Evolutionary conservation across 2,113 vertebrate genomes (phyloP), one percentile per base, ranked within the genome.

Genomic region (Alces alces): DNA sequence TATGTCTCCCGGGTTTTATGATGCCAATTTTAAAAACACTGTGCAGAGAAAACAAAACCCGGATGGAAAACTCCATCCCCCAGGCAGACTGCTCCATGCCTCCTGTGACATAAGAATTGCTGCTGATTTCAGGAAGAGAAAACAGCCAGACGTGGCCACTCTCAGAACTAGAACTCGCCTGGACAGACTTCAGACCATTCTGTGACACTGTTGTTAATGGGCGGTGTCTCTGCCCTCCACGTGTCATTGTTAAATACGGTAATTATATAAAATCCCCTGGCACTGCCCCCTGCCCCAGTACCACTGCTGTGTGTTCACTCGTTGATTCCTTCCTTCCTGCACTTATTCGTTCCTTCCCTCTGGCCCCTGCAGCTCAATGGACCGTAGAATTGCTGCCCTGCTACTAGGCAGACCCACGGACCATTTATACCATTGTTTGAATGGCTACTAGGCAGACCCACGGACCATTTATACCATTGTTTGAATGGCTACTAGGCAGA

Each of bases 261-360:
- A 8, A 45, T 79, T 6, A 39, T 4, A 16, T 11, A 23, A 73
- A 47, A n/a, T n/a, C 16, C 19, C 27, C n/a, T 8, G 28, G 52
- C 14, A 21, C 33, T 6, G 50, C 4, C 47, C 57, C 5, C 33
- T 10, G 19, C 33, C 12, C 25, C 3, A 23, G 3, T 0, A 2
- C 45, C 36, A 9, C 50, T 89, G 33, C 54, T 23, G 12, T 43
- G 33, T 30, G 2, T 43, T 19, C 27, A 1, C 25, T 25, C 76
- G 11, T 5, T n/a, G 83, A 57, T 33, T 39, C 58, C 5, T 50
- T 8, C 43, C 21, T 27, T 17, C 19, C 21, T 79, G 66, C 60
- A n/a, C n/a, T 80, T 45, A 33, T 6, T 39, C 5, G 1, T 78
- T 83, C 33, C 13, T 25, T 78, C 43, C 2, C 78, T 28, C 16